Base-by-base conservation (phyloP, 2,113 vertebrate species). In the Cichladusa arquata region DNA sequence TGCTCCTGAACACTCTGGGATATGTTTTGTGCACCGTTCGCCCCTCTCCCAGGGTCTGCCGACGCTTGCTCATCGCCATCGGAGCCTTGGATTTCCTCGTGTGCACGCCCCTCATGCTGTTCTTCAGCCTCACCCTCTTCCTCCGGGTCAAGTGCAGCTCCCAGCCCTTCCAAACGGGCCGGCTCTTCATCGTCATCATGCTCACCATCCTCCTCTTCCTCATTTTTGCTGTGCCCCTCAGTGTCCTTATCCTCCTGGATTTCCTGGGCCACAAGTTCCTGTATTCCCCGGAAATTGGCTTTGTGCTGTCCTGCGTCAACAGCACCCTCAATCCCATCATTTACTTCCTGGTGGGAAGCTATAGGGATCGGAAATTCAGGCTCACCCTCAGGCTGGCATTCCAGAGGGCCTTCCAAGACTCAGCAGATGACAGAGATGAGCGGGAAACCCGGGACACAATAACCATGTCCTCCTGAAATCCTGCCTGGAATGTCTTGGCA, bases 301-400 rank as follows among this genome's bases (percentile, higher is more conserved):
- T 95, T 19, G 77, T 97, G 76, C 91, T 97, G 26, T 96, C 96
- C 53, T 95, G 81, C 0, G 54, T 95, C 40, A 97, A 97, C 4
- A 97, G 96, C 79, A 93, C 48, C 3, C 73, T 97, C 69, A 97
- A 97, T 62, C 95, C 96, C 0, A 0, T 97, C 85, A 95, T 97
- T n/a, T 97, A 97, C 58, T 97, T 97, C 87, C 83, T 96, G 10
- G 91, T 97, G 78, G 95, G 96, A 18, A 97, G 96, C 90, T 97
- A 97, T 88, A 90, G 67, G 66, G 95, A 96, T 36, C 53, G 42
- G 4, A 93, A 81, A 12, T 94, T 94, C 86, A 79, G 81, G 74
- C 51, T 93, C 11, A 8, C 95, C 50, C 90, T 96, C 71, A 76
- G 42, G 45, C 79, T 93, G 85, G 96, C 96, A 0, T 96, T 96